Base-by-base conservation (phyloP, 2,113 vertebrate genomes). In the Serinus canaria region DNA sequence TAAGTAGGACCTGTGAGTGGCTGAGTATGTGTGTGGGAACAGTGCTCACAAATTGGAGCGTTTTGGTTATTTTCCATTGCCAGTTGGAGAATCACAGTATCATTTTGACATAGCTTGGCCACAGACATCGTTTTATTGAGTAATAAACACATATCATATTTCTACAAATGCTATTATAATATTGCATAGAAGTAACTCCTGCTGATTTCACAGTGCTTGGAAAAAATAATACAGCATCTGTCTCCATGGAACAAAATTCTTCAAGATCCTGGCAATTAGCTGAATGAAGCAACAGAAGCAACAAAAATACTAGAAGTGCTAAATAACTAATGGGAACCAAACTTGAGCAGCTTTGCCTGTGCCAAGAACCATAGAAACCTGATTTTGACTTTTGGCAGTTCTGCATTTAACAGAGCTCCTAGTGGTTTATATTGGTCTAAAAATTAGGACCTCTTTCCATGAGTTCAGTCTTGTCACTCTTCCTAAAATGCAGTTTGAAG, bases 211-310 rank as follows among this genome's bases (percentile, higher is more conserved):
- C 39, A 87, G 69, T 41, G 31, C 73, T 92, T 92, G 80, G 85
- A 84, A 96, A 96, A 93, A 91, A 67, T 39, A 89, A 86, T 74
- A 95, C 23, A 80, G 79, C 18, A 77, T 59, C 77, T 74, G 60
- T 81, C 79, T 86, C 89, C 59, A 59, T 0, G 60, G 86, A 95
- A 91, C 63, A 90, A 87, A 94, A 80, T 53, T 90, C 76, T 88
- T 87, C 44, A 90, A 91, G 64, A 83, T 90, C 64, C 60, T 84
- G 83, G 92, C 68, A 88, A 92, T 93, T 90, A 89, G 86, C 6
- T 94, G 83, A 97, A 92, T 75, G 86, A 92, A 93, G 73, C 52
- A 90, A 87, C 73, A 94, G 89, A 89, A 94, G 91, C 70, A 94
- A 94, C 72, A 85, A 92, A 70, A 92, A 87, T 43, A 82, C 49